These are phyloP conservation scores for Caranx melampygus DNA, from an alignment of 2,113 vertebrate genomes.

Conservation along the genomic window DNA sequence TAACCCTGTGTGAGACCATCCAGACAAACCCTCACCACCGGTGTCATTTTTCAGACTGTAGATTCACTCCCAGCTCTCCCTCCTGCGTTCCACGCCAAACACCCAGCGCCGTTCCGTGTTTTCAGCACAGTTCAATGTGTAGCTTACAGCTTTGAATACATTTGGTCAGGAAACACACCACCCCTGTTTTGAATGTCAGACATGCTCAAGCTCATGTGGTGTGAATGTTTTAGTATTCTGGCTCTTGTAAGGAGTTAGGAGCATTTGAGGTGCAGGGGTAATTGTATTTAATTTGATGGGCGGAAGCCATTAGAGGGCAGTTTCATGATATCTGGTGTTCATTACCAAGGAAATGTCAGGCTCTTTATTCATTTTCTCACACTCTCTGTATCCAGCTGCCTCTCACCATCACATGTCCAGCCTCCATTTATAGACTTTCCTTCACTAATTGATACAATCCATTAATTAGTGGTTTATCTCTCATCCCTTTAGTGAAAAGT, in stretches of 20 bases:
- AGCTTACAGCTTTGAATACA: conserved; percentile 21
- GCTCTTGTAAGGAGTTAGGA: conserved; percentile 23
- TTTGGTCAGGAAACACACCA: not conserved
- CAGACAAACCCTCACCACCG: conserved; percentile 42
- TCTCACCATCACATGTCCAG: conserved; percentile 3
- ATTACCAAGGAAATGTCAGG: conserved; percentile 68
- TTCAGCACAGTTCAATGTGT: not conserved
- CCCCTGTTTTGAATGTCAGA: conserved; percentile 36
- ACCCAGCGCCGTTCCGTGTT: not conserved
- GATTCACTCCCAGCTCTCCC: not conserved
- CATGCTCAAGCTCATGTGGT: not conserved
- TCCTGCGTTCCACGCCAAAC: not conserved
- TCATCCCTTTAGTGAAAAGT: not conserved
- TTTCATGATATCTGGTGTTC: conserved; percentile 68
- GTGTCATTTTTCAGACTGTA: conserved; percentile 35
- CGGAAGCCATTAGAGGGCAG: conserved; percentile 65
- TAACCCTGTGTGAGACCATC: conserved; percentile 33
- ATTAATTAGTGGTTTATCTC: conserved; percentile 7
- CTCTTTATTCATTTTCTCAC: conserved; percentile 27
- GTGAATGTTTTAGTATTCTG: conserved; percentile 43
- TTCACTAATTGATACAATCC: conserved; percentile 15
- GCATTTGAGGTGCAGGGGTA: conserved; percentile 60
- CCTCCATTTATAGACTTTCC: not conserved
- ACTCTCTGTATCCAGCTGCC: conserved; percentile 25
- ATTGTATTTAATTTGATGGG: conserved; percentile 75